A percentile compares a stretch with the other conserved stretches of the same genome.
Conservation (phyloP, 1,140 invertebrate genomes). For the Drosophila pectinifera region DNA sequence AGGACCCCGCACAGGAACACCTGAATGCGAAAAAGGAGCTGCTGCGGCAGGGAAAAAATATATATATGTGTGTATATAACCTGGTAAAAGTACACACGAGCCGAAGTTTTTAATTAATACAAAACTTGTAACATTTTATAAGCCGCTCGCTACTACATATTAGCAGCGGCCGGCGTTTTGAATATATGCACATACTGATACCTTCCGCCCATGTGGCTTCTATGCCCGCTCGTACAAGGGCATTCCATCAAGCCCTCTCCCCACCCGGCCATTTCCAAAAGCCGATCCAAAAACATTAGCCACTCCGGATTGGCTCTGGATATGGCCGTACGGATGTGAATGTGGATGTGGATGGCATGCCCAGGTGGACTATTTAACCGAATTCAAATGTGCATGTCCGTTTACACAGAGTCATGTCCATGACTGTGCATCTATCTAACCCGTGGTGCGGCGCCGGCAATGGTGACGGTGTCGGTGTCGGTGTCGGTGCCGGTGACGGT, state of each 20-base stretch:
- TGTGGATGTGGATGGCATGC: slow-evolving; percentile 33
- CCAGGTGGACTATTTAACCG: slow-evolving; percentile 57
- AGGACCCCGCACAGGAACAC: slow-evolving; percentile 7
- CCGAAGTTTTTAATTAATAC: slow-evolving; percentile 84
- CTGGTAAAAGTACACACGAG: slow-evolving; percentile 55
- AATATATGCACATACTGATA: slow-evolving; percentile 39
- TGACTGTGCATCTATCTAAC: slow-evolving; percentile 54
- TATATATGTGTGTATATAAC: slow-evolving; percentile 31
- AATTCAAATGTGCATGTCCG: slow-evolving; percentile 60
- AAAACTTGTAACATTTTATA: slow-evolving; percentile 84
- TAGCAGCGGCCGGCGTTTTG: slow-evolving; percentile 53
- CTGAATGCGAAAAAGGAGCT: slow-evolving; percentile 46
- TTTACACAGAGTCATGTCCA: slow-evolving; percentile 57
- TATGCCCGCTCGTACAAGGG: slow-evolving; percentile 25
- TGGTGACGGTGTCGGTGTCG: slow-evolving; percentile 9
- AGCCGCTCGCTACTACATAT: slow-evolving; percentile 66
- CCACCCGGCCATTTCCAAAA: not conserved
- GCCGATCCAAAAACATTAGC: slow-evolving; percentile 37
- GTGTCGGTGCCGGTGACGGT: slow-evolving; percentile 9
- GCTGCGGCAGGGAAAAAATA: slow-evolving; percentile 33
- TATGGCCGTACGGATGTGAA: slow-evolving; percentile 20
- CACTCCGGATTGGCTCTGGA: slow-evolving; percentile 35
- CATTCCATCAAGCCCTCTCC: slow-evolving; percentile 50
- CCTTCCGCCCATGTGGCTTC: slow-evolving; percentile 9
- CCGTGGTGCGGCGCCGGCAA: slow-evolving; percentile 16